Evolutionary conservation across 2,113 vertebrate genomes (phyloP).

Genomic region (Hippopotamus amphibius): DNA sequence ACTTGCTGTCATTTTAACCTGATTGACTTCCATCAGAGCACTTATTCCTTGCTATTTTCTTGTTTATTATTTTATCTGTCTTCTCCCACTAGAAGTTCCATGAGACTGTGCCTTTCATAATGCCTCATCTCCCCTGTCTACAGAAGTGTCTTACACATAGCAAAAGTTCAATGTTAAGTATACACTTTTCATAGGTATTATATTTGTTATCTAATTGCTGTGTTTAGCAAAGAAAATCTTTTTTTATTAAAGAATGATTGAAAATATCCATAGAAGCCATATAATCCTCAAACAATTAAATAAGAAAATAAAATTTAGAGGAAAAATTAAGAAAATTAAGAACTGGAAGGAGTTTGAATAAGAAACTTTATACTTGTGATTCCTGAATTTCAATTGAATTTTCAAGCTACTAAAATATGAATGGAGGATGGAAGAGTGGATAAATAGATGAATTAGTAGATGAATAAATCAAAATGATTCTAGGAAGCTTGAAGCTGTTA

Average conservation of each 20-base stretch:
- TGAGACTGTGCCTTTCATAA: background rate
- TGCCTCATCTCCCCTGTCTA: background rate
- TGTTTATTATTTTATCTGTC: background rate
- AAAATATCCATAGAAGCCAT: background rate
- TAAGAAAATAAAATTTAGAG: background rate
- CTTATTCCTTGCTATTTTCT: background rate
- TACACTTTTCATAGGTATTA: background rate
- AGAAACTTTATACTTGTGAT: background rate
- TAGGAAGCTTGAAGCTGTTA: slow-evolving; percentile 23
- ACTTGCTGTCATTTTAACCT: background rate
- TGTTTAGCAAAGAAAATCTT: background rate
- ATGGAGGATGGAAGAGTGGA: background rate
- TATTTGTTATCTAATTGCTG: background rate
- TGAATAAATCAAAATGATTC: slow-evolving; percentile 52
- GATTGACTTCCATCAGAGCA: background rate
- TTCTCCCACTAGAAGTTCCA: background rate
- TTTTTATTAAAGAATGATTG: background rate
- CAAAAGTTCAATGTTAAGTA: background rate
- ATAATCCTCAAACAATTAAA: background rate
- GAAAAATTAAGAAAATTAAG: background rate
- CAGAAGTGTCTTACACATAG: background rate
- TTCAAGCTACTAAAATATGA: background rate
- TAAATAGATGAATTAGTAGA: slow-evolving; percentile 7
- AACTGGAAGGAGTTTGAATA: background rate
- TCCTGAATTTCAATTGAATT: background rate